These are phyloP conservation scores for Drosophila anceps DNA, from an alignment of 2,888 invertebrate genomes.

Conservation along the genomic window DNA sequence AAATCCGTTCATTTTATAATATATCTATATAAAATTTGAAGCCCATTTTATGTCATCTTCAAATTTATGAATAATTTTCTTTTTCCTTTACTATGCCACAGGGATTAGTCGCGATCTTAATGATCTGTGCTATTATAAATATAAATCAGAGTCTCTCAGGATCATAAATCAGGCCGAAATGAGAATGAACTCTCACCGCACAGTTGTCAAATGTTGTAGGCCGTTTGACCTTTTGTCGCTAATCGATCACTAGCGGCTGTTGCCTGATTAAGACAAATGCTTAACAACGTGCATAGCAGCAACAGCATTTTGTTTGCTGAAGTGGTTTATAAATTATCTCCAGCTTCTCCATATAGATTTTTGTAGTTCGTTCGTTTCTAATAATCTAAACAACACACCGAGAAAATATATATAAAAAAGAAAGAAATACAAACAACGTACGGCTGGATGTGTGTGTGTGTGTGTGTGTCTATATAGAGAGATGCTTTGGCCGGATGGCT, in stretches of 20 bases:
- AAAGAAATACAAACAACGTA: constrained; percentile 18
- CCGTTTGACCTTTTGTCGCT: constrained; percentile 47
- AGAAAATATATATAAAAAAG: constrained; percentile 14
- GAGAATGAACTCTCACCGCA: not conserved
- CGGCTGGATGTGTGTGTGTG: not conserved
- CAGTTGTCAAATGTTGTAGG: constrained; percentile 29
- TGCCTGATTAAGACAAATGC: constrained; percentile 66
- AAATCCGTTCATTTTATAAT: no score
- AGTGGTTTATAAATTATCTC: constrained; percentile 78
- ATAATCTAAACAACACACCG: constrained; percentile 71
- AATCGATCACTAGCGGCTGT: constrained; percentile 63
- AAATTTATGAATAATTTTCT: not conserved
- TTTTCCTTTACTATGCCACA: not conserved
- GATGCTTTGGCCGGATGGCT: constrained; percentile 47
- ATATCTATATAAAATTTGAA: not conserved
- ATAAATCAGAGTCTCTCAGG: not conserved
- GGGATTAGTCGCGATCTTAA: not conserved
- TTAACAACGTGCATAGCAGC: constrained; percentile 38
- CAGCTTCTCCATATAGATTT: constrained; percentile 43
- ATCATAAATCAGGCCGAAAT: not conserved
- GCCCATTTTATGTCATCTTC: not conserved
- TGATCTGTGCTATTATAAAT: not conserved
- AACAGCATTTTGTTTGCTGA: constrained; percentile 37
- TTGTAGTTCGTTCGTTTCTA: constrained; percentile 63
- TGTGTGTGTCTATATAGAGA: constrained; percentile 20